Base-by-base conservation (phyloP, 2,888 invertebrate genomes). In the Thyatira batis region DNA sequence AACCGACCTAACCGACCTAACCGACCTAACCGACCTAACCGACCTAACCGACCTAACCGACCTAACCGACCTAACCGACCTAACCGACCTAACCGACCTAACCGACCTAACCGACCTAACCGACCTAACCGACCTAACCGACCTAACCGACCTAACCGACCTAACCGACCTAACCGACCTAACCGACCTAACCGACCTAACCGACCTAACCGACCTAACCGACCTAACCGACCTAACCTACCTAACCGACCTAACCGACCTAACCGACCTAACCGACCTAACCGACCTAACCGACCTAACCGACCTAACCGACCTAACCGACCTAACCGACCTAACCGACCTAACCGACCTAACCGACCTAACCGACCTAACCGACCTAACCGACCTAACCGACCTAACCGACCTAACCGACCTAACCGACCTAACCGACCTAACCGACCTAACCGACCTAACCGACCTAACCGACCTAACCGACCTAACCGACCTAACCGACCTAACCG, bases 31-130 rank as follows among this genome's bases (percentile, higher is more conserved):
- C n/a, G n/a, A n/a, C n/a, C n/a, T n/a, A n/a, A n/a, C n/a, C n/a
- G n/a, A n/a, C n/a, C n/a, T n/a, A 57, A 58, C 61, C 61, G 58
- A 60, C 61, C 61, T 63, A 65, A 65, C 65, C 63, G 64, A 63
- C 69, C 63, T 61, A 65, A 66, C 65, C 64, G 63, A 61, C 64
- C 63, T 59, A 63, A 60, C 64, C 60, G 60, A 61, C 63, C 64
- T 63, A 60, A 63, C 64, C 61, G 63, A 63, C 67, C 63, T 61
- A 65, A 61, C 69, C 62, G 64, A 60, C 69, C 61, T 58, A 63
- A 62, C 67, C 64, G 61, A 62, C 64, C 63, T 58, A 65, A 61
- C 63, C 63, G 59, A 62, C 63, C 63, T 58, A 61, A 62, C 63
- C 62, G 60, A 61, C 61, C 61, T 55, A 57, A 57, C 59, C 60